Evolutionary conservation across 2,797 vertebrate genomes (phyloP).

Genomic region (Phalanger gymnotis): DNA sequence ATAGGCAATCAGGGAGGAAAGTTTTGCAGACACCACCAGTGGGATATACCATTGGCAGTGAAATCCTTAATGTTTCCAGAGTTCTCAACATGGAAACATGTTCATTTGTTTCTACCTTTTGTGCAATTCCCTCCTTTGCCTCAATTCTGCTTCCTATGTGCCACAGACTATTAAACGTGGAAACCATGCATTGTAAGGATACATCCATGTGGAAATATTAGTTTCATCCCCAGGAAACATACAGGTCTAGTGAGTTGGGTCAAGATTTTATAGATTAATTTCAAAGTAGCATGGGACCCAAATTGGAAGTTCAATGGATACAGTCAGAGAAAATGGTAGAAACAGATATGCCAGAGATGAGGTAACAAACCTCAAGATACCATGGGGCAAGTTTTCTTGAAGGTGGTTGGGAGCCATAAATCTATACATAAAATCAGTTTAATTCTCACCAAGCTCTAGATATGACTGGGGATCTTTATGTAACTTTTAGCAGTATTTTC

Average conservation of each 20-base stretch:
- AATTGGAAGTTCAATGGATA: neutral
- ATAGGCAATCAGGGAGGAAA: neutral
- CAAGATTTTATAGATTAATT: slow-evolving; percentile 7
- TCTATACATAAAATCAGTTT: slow-evolving; percentile 35
- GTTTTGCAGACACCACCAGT: neutral
- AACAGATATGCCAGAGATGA: fast-evolving
- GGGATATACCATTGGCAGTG: neutral
- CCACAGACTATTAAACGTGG: neutral
- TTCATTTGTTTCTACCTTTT: neutral
- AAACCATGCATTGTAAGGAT: neutral
- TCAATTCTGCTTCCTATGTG: neutral
- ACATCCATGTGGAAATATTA: neutral
- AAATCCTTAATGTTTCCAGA: neutral
- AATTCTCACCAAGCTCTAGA: neutral
- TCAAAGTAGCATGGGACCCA: neutral
- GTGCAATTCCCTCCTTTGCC: neutral
- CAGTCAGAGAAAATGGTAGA: neutral
- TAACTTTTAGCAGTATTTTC: slow-evolving; percentile 37
- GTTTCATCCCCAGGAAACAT: neutral
- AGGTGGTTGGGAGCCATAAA: neutral
- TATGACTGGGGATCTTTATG: slow-evolving; percentile 24
- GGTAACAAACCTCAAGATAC: neutral
- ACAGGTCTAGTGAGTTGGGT: neutral
- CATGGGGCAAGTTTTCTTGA: neutral
- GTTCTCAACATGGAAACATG: neutral